Conservation (phyloP, 2,888 invertebrate genomes). For the Synergus gifuensis region DNA sequence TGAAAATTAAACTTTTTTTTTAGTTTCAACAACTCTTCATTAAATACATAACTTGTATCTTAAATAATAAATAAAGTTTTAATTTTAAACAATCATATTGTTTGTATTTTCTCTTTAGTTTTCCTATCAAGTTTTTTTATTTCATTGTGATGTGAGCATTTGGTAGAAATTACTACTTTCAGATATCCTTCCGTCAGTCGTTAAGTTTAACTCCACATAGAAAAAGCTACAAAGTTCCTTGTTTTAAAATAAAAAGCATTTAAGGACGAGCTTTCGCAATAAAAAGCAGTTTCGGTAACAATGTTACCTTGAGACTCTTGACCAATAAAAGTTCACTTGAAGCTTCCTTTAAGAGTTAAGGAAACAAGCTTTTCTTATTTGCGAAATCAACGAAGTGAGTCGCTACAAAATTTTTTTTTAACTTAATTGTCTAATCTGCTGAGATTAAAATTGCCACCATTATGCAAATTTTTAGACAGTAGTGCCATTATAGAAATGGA, state of each 20-base stretch:
- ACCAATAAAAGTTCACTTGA: slow-evolving; percentile 17
- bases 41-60: too few species aligned
- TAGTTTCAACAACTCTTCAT: background rate
- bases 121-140: background rate
- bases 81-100: background rate
- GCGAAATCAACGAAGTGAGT: background rate
- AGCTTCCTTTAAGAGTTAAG: background rate
- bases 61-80: too few species aligned
- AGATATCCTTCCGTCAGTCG: slow-evolving; percentile 1
- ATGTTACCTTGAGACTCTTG: background rate
- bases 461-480: background rate
- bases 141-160: background rate
- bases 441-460: background rate
- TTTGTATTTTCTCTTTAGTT: background rate
- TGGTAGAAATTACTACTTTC: background rate
- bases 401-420: background rate
- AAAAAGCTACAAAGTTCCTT: background rate
- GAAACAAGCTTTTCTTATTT: background rate
- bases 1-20: background rate
- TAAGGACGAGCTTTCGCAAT: slow-evolving; percentile 15
- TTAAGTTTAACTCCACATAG: background rate
- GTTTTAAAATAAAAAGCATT: background rate
- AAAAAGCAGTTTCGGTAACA: slow-evolving; percentile 27
- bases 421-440: background rate
- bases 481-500: too few species aligned